A percentile compares a stretch with the other conserved stretches of the same genome.
Conservation (phyloP, 2,113 vertebrate genomes). For the Suncus etruscus region DNA sequence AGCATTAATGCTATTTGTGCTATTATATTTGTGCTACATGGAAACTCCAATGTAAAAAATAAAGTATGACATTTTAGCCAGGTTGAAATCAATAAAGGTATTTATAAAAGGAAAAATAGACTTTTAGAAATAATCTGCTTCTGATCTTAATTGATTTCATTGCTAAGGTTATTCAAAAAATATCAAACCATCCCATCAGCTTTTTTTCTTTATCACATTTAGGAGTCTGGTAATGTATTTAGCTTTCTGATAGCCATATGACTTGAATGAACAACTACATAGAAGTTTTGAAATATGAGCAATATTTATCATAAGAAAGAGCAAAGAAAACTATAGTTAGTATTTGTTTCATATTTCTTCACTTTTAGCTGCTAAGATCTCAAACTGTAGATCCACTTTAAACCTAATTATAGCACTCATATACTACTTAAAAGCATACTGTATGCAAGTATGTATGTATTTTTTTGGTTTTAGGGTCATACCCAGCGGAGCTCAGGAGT, state of each 20-base stretch:
- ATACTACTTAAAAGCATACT: not conserved
- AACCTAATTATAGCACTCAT: not conserved
- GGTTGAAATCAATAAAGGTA: constrained; percentile 56
- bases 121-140: constrained; percentile 43
- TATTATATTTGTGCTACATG: not conserved
- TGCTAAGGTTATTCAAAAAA: constrained; percentile 61
- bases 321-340: not conserved
- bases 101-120: constrained; percentile 14
- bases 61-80: constrained; percentile 36
- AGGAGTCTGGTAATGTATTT: not conserved
- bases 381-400: not conserved
- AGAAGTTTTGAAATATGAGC: constrained; percentile 45
- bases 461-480: too few species aligned
- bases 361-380: not conserved
- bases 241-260: constrained; percentile 22
- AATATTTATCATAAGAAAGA: constrained; percentile 14
- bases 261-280: constrained; percentile 52
- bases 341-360: constrained; percentile 4
- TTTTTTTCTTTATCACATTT: constrained; percentile 16
- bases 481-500: too few species aligned
- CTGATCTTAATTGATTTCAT: constrained; percentile 68
- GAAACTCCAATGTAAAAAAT: constrained; percentile 29
- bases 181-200: constrained; percentile 56
- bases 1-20: not conserved
- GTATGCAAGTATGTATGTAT: too few species aligned